Evolutionary conservation across 2,113 vertebrate species (phyloP), one percentile per base, ranked within the genome.

Genomic region (Entelurus aequoreus): DNA sequence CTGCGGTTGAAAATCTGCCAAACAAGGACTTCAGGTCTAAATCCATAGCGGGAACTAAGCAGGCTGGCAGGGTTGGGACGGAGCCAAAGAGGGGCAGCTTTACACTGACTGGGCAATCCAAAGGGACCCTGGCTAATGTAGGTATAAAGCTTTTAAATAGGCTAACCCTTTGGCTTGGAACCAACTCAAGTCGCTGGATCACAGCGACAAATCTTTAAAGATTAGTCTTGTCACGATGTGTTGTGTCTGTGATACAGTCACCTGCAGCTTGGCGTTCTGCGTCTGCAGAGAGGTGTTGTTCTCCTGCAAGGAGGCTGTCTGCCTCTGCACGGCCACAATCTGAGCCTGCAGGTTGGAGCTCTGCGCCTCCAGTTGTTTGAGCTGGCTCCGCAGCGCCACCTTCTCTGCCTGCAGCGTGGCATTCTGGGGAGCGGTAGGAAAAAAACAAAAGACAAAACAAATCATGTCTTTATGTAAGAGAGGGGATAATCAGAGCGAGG

Each of bases 331-430:
- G 0, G 94, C 91, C 56, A 96, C 89, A 60, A 99, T 98, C 89
- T 99, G 97, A 62, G 94, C 94, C 90, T 98, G 97, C 66, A 99
- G 89, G 84, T 98, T 96, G 81, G 75, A 92, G 77, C 92, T 99
- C 83, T 99, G 97, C 0, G 91, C 93, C 79, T 99, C 95, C 66
- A 98, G 91, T 64, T 99, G 97, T 84, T 94, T 97, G 60, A 98
- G 85, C 57, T 99, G 96, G 3, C 94, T 97, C 87, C 92, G 94
- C 77, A 99, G 81, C 0, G 96, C 95, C 74, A 94, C 94, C 66
- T 98, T 98, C 88, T 99, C 97, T 1, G 97, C 97, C 85, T 99
- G 97, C 66, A 99, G 89, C 0, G 97, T 99, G 46, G 97, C 97
- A 70, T 99, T 99, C 97, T 99, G 59, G 51, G 37, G 28, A 10